phyloP scores from a whole-genome alignment of 2,797 vertebrate genomes.

The Vultur gryphus region DNA sequence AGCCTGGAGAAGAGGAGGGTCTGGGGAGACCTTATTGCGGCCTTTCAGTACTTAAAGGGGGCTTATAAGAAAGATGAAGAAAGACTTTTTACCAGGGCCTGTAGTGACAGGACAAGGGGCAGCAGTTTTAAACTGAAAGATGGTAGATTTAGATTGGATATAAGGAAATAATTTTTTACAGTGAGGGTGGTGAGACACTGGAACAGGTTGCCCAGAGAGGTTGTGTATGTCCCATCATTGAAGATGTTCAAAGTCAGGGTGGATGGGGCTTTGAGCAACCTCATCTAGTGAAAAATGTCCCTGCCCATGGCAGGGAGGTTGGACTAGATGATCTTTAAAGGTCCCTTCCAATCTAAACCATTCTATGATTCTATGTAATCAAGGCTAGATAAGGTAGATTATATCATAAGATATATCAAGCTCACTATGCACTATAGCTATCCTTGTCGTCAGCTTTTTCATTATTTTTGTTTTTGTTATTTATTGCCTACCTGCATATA shows the following conservation, averaged over 20 bases:
- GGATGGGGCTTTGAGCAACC: not conserved
- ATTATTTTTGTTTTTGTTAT: not conserved
- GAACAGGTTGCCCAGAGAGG: not conserved
- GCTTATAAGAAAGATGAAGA: not conserved
- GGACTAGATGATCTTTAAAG: not conserved
- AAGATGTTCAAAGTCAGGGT: not conserved
- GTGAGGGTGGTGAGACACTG: not conserved
- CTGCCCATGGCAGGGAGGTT: not conserved
- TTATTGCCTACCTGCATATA: not conserved
- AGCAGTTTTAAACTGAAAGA: not conserved
- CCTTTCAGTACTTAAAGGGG: not conserved
- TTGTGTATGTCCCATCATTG: not conserved
- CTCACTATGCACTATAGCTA: not conserved
- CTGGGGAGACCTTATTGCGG: fast-evolving
- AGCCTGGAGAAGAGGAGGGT: not conserved
- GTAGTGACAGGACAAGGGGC: not conserved
- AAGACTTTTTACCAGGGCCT: not conserved
- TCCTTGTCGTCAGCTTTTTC: not conserved
- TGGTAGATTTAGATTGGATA: not conserved
- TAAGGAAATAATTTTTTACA: not conserved
- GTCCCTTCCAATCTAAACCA: not conserved
- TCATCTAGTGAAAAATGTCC: not conserved
- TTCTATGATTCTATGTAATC: not conserved
- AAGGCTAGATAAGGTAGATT: not conserved
- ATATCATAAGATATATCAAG: not conserved